Percentiles rank a stretch among this genome's conserved stretches.
phyloP scores from a whole-genome alignment of 2,113 vertebrate genomes.

The Oplegnathus fasciatus region DNA sequence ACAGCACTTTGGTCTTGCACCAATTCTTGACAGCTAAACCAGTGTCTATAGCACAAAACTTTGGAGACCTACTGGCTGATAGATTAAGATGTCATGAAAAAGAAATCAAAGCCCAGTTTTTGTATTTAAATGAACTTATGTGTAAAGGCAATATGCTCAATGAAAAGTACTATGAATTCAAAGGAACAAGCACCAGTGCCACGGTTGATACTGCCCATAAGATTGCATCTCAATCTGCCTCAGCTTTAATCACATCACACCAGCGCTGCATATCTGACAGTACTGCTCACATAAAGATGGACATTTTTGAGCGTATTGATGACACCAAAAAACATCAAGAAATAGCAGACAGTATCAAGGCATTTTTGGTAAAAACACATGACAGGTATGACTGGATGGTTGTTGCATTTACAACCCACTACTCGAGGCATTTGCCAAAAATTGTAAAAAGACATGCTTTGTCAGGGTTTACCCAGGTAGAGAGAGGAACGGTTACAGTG shows the following conservation, averaged over 20 bases:
- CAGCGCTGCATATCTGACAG: not conserved
- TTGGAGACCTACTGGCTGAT: not conserved
- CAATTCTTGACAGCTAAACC: not conserved
- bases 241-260: not conserved
- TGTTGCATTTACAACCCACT: not conserved
- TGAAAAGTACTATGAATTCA: not conserved
- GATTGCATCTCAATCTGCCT: not conserved
- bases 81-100: conserved; percentile 19
- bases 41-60: not conserved
- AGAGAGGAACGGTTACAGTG: conserved; percentile 9
- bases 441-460: not conserved
- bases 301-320: conserved; percentile 7
- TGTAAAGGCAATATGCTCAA: not conserved
- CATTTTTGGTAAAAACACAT: not conserved
- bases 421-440: not conserved
- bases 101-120: conserved; percentile 6
- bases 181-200: not conserved
- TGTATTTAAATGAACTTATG: conserved; percentile 13
- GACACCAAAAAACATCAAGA: not conserved
- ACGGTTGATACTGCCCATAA: not conserved
- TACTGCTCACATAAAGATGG: not conserved
- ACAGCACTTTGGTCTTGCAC: not conserved
- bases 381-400: conserved; percentile 8
- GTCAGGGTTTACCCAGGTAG: not conserved
- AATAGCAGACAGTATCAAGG: not conserved